Percentiles rank a stretch among this genome's conserved stretches.
These are phyloP conservation scores for Hemistola chrysoprasaria DNA, from an alignment of 2,888 invertebrate species.

Conservation along the genomic window DNA sequence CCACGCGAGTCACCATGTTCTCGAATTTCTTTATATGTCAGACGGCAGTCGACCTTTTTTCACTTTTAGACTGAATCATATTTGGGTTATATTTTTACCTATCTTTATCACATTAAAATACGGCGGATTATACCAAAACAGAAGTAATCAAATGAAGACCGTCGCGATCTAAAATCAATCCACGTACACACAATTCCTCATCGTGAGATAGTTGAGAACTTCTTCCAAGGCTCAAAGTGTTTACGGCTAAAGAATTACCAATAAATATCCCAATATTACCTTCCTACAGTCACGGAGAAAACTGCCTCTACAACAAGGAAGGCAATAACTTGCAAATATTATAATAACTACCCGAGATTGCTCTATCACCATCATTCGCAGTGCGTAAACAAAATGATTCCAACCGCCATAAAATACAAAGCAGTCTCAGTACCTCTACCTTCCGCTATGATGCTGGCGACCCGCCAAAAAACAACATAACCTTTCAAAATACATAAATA, in stretches of 20 bases:
- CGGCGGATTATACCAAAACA: too few species aligned
- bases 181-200: too few species aligned
- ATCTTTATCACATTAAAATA: too few species aligned
- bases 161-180: too few species aligned
- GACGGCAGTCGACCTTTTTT: too few species aligned
- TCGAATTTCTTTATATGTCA: too few species aligned
- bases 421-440: constrained; percentile 15
- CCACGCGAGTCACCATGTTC: too few species aligned
- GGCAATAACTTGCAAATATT: constrained; percentile 22
- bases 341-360: constrained; percentile 14
- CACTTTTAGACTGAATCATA: too few species aligned
- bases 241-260: constrained; percentile 15
- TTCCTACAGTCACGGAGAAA: constrained; percentile 4
- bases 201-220: not conserved
- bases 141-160: too few species aligned
- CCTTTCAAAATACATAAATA: constrained; percentile 25
- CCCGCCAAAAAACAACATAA: constrained; percentile 22
- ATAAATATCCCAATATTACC: constrained; percentile 17
- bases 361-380: constrained; percentile 15
- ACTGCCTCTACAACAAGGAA: constrained; percentile 10
- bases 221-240: constrained; percentile 9
- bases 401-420: constrained; percentile 14
- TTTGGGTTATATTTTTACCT: too few species aligned
- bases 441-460: constrained; percentile 18
- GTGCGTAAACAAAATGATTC: constrained; percentile 19